Evolutionary conservation across 2,113 vertebrate genomes (phyloP), one percentile per base, ranked within the genome.

Genomic region (Vicugna pacos): DNA sequence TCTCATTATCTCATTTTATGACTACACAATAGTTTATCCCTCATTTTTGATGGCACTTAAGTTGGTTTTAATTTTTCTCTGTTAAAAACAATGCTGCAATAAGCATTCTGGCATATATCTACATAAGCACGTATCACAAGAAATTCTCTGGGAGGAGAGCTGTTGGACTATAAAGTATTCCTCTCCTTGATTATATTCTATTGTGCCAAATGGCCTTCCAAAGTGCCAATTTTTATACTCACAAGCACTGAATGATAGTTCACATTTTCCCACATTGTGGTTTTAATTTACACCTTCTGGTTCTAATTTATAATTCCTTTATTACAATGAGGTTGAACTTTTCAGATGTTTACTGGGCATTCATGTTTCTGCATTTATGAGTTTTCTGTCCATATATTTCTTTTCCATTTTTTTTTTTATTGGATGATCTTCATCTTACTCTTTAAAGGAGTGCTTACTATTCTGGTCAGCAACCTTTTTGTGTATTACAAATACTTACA

Each of bases 251-350:
- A 87, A 92, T 80, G 65, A 75, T 54, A 58, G 72, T 58, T 93
- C 62, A 50, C 67, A 69, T 80, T 65, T 90, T 7, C 48, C 52
- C 6, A 62, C 54, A 46, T 48, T 2, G 24, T 64, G 10, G 87
- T 52, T 97, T 95, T 95, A 95, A 93, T 86, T 86, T 86, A 88
- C 35, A 95, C 69, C 46, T 97, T 97, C 75, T 94, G 73, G 28
- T 87, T 79, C 75, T 90, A 85, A 95, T 87, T 89, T 94, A 67
- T 89, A 89, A 85, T 94, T 69, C 19, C 32, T 73, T 82, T 92
- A 62, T 72, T 77, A 80, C 83, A 82, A 90, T 32, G 75, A 79
- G 38, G 19, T 81, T 94, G n/a, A 89, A 77, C 32, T 82, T 92
- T 89, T 81, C 46, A 17, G n/a, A 14, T 83, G 58, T 82, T 82